Conservation (phyloP, 2,888 invertebrate genomes). For the Ormyrus pomaceus region DNA sequence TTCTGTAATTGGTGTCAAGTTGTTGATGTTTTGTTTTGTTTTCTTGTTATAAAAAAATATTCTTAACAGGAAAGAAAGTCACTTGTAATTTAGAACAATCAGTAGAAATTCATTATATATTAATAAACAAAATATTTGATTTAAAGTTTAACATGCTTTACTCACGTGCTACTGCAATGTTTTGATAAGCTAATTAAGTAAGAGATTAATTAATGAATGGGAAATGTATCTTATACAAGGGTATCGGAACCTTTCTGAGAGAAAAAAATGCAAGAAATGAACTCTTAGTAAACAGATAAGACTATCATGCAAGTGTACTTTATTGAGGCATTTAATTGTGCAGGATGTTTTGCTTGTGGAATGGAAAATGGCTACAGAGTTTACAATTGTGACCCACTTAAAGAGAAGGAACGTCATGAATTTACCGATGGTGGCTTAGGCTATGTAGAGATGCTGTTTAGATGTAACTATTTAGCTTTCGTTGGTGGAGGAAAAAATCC, state of each 20-base stretch:
- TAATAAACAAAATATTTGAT: slow-evolving; percentile 16
- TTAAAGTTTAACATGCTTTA: slow-evolving; percentile 25
- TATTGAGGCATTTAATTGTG: slow-evolving; percentile 58
- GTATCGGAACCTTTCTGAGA: slow-evolving; percentile 23
- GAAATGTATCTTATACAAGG: slow-evolving; percentile 32
- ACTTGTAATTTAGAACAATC: background rate
- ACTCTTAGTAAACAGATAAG: slow-evolving; percentile 60
- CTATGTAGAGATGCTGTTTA: slow-evolving; percentile 97
- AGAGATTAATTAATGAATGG: slow-evolving; percentile 44
- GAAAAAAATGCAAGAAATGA: slow-evolving; percentile 47
- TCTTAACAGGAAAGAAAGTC: background rate
- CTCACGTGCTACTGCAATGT: slow-evolving; percentile 28
- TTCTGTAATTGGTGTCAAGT: slow-evolving; percentile 37
- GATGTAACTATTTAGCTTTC: slow-evolving; percentile 97
- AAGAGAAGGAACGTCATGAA: slow-evolving; percentile 96
- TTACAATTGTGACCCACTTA: slow-evolving; percentile 97
- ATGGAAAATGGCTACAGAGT: slow-evolving; percentile 97
- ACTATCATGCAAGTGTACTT: slow-evolving; percentile 58
- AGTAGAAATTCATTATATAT: background rate
- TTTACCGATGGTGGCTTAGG: slow-evolving; percentile 95
- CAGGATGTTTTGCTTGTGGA: slow-evolving; percentile 98
- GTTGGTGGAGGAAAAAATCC: slow-evolving; percentile 96
- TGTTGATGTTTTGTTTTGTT: slow-evolving; percentile 12
- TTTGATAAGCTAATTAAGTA: slow-evolving; percentile 52
- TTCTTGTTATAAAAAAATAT: slow-evolving; percentile 8